Percentiles rank a stretch among this genome's conserved stretches.
These are phyloP conservation scores for Dryoscopus gambensis DNA, from an alignment of 2,113 vertebrate species.

Conservation along the genomic window DNA sequence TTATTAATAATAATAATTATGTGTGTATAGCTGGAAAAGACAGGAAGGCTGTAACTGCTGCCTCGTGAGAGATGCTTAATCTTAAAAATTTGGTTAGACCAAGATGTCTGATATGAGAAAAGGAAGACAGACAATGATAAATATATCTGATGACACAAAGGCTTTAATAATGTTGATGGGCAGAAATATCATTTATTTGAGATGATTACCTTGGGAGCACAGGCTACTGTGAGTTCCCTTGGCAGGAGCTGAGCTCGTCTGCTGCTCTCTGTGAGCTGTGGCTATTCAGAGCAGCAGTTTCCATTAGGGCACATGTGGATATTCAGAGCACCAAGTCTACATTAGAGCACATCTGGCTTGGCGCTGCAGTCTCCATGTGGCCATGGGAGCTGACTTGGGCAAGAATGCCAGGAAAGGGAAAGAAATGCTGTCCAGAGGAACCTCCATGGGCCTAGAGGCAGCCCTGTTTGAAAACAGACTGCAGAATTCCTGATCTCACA, in stretches of 20 bases:
- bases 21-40: conserved; percentile 12
- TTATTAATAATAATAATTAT: conserved; percentile 38
- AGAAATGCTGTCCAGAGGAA: background rate
- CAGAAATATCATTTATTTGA: conserved; percentile 26
- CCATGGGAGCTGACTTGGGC: background rate
- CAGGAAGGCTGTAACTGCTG: background rate
- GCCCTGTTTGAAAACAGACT: background rate
- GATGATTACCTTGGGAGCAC: background rate
- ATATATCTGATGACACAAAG: conserved; percentile 17
- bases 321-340: too few species aligned
- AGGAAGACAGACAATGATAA: conserved; percentile 23
- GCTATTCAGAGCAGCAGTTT: background rate
- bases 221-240: background rate
- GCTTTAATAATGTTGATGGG: conserved; percentile 27
- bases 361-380: background rate
- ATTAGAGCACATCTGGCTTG: background rate
- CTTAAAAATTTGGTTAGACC: conserved; percentile 13
- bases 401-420: background rate
- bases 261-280: background rate
- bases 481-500: background rate
- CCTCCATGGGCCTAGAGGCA: accelerated
- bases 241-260: background rate
- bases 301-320: background rate
- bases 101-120: background rate
- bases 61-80: conserved; percentile 6